Evolutionary conservation across 2,113 vertebrate genomes (phyloP).

Genomic region (Porphyrio hochstetteri): DNA sequence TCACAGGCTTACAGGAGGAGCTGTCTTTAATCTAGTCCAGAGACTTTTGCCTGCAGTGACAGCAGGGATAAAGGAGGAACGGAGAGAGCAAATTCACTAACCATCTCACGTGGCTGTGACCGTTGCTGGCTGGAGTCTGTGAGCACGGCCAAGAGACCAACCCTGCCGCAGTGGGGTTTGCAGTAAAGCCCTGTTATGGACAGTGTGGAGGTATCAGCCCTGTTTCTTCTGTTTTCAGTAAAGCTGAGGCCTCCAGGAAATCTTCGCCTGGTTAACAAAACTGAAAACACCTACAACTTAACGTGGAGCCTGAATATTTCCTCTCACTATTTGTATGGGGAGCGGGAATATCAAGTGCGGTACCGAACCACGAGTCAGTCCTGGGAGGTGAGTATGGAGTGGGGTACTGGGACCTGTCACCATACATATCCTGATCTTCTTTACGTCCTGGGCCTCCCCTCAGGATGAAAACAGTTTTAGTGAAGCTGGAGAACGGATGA

Average conservation of each 20-base stretch:
- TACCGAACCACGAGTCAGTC: not conserved
- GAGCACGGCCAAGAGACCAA: not conserved
- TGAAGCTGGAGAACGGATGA: not conserved
- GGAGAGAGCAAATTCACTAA: not conserved
- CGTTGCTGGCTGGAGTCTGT: not conserved
- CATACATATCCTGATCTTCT: not conserved
- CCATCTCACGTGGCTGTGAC: accelerated
- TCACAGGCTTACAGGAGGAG: not conserved
- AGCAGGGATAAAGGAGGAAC: not conserved
- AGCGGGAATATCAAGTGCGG: constrained; percentile 59
- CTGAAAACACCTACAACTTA: constrained; percentile 56
- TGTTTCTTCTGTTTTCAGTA: constrained; percentile 53
- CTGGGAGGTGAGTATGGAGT: constrained; percentile 65
- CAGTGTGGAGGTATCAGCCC: not conserved
- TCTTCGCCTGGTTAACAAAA: constrained; percentile 32
- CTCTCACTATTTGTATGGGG: constrained; percentile 63
- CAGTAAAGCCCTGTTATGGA: not conserved
- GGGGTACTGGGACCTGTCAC: accelerated
- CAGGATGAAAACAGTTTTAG: not conserved
- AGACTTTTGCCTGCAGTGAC: not conserved
- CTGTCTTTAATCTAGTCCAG: not conserved
- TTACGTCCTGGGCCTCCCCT: not conserved
- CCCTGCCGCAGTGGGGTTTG: not conserved
- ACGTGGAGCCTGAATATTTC: constrained; percentile 64
- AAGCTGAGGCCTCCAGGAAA: constrained; percentile 62